Evolutionary conservation across 2,888 invertebrate genomes (phyloP).

Genomic region (Melipona bicolor): DNA sequence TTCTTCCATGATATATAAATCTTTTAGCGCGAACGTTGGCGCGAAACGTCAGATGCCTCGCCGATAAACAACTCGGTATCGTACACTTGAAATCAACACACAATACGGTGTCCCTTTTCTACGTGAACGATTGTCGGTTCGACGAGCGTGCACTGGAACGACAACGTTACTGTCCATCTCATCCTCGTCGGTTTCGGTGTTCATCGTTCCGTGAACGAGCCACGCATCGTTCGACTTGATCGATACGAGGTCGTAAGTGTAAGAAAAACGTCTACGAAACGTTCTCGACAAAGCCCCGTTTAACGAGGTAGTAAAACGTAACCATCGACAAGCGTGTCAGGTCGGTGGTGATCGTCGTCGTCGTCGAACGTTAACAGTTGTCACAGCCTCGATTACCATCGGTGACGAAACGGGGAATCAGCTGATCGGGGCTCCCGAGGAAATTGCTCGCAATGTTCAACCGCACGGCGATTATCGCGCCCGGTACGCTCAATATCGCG

Average conservation of each 20-base stretch:
- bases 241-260: not conserved
- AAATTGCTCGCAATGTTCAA: not conserved
- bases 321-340: not conserved
- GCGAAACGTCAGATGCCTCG: not conserved
- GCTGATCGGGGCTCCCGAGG: constrained; percentile 23
- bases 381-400: not conserved
- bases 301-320: no score
- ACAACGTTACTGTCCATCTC: constrained; percentile 33
- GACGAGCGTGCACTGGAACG: not conserved
- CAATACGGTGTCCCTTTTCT: not conserved
- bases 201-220: not conserved
- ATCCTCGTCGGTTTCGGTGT: constrained; percentile 32
- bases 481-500: not conserved
- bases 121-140: constrained; percentile 18
- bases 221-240: constrained; percentile 5
- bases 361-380: not conserved
- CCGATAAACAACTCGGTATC: not conserved
- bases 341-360: not conserved
- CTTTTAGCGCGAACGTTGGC: not conserved
- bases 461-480: not conserved
- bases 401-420: constrained; percentile 25
- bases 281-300: not conserved
- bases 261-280: not conserved
- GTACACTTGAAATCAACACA: constrained; percentile 14
- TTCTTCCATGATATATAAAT: not conserved